These are phyloP conservation scores for Bubo blakistoni DNA, from an alignment of 2,113 vertebrate species.

Conservation along the genomic window DNA sequence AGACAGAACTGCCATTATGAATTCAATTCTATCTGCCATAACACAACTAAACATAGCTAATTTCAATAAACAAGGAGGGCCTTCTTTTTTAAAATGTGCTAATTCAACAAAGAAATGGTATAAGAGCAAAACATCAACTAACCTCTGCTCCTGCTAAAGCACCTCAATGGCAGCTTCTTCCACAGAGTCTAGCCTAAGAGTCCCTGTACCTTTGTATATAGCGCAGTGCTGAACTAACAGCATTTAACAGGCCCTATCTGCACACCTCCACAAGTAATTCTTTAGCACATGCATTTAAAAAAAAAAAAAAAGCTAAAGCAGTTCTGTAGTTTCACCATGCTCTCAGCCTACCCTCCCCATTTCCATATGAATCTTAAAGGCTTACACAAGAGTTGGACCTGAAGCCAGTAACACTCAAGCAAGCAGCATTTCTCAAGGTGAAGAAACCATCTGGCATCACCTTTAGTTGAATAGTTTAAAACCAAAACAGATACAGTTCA, in stretches of 20 bases:
- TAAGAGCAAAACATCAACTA: background rate
- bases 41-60: background rate
- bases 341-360: background rate
- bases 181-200: background rate
- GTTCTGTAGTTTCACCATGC: background rate
- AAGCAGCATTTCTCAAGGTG: background rate
- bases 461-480: background rate
- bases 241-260: background rate
- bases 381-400: background rate
- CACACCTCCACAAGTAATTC: background rate
- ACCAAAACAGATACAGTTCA: background rate
- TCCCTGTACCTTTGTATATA: background rate
- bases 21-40: background rate
- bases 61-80: background rate
- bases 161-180: background rate
- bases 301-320: background rate
- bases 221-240: background rate
- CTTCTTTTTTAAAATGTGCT: background rate
- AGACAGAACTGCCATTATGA: background rate
- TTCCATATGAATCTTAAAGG: background rate
- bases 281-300: background rate
- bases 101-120: background rate
- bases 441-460: background rate
- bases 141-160: background rate
- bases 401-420: background rate